phyloP scores from a whole-genome alignment of 2,797 vertebrate species.

The Holocentrus rufus region DNA sequence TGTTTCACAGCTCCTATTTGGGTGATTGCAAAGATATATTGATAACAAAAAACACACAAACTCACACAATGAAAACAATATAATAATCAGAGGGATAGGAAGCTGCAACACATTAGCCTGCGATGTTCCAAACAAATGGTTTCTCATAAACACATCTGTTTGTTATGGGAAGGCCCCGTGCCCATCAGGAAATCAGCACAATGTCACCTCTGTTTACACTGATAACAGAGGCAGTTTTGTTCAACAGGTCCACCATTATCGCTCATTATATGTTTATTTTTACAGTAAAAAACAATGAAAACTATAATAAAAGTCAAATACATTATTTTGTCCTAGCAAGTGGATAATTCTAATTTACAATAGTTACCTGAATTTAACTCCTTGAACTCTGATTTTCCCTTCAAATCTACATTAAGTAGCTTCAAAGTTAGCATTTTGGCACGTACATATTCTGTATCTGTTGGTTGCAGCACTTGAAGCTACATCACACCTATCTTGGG shows the following conservation, averaged over 20 bases:
- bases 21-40: conserved; percentile 1
- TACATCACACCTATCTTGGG: too few relatives aligned
- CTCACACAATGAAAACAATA: background rate
- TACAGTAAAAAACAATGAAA: background rate
- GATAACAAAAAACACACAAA: background rate
- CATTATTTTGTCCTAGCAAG: background rate
- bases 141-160: background rate
- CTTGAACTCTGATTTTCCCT: too few relatives aligned
- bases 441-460: too few relatives aligned
- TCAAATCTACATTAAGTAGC: too few relatives aligned
- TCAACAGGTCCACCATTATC: background rate
- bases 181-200: conserved; percentile 4
- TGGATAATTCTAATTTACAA: background rate
- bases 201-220: conserved; percentile 42
- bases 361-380: background rate
- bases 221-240: conserved; percentile 22
- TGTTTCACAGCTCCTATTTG: background rate
- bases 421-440: too few relatives aligned
- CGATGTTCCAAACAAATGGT: background rate
- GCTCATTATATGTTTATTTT: background rate
- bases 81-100: conserved; percentile 7
- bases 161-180: conserved; percentile 14
- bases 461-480: too few relatives aligned
- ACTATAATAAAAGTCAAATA: background rate
- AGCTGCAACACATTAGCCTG: background rate